Percentiles rank a stretch among this genome's conserved stretches.
Conservation (phyloP, 2,113 vertebrate genomes). For the Anolis carolinensis region DNA sequence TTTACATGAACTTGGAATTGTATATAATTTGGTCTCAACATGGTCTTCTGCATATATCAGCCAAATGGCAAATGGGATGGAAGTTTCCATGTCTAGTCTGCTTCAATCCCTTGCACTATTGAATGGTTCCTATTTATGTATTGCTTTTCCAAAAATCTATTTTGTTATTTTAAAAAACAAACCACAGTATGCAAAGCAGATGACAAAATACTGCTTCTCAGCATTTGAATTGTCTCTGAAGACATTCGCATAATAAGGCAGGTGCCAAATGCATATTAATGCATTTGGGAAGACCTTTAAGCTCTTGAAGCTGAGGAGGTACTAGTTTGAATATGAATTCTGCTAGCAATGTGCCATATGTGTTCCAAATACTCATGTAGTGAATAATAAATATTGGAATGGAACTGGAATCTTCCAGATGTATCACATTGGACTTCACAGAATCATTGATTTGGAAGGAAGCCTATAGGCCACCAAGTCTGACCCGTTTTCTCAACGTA, state of each 20-base stretch:
- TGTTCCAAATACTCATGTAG: background rate
- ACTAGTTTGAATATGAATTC: background rate
- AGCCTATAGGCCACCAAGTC: too few relatives aligned
- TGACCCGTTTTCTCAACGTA: too few relatives aligned
- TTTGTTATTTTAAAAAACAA: background rate
- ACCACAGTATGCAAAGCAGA: background rate
- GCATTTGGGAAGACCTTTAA: background rate
- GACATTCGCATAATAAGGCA: background rate
- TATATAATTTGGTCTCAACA: background rate
- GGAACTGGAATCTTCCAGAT: too few relatives aligned
- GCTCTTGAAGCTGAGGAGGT: background rate
- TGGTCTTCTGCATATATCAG: background rate
- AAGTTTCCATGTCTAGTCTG: background rate
- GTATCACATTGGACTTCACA: background rate
- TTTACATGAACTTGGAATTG: conserved; percentile 2
- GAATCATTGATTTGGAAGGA: too few relatives aligned
- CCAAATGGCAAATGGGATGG: background rate
- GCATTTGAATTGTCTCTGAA: background rate
- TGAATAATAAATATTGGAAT: background rate
- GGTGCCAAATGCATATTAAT: too few relatives aligned
- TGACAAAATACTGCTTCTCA: background rate
- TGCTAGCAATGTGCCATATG: background rate
- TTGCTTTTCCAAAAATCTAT: background rate
- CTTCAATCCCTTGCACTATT: background rate
- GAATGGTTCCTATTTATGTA: conserved; percentile 5